Evolutionary conservation across 2,797 vertebrate species (phyloP).

Genomic region (Sebastes kiyomatsui): DNA sequence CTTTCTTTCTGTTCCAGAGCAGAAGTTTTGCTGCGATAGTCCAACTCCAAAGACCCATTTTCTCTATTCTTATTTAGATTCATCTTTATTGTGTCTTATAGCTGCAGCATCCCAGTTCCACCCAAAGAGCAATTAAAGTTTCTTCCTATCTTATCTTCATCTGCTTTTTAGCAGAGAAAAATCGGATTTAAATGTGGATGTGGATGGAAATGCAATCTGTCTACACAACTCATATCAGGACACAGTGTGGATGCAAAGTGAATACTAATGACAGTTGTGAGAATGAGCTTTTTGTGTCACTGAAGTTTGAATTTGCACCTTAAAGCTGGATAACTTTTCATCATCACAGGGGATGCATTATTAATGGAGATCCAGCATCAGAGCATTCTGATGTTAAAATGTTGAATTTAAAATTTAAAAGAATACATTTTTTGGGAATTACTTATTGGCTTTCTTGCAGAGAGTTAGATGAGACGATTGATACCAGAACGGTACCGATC

Average conservation of each 20-base stretch:
- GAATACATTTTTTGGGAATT: neutral
- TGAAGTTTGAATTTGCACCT: neutral
- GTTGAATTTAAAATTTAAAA: neutral
- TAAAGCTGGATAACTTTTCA: neutral
- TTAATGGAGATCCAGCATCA: neutral
- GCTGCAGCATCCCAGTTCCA: neutral
- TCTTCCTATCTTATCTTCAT: constrained; percentile 34
- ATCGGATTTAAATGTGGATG: constrained; percentile 28
- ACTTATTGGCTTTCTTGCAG: neutral
- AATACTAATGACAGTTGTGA: constrained; percentile 34
- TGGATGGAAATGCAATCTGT: constrained; percentile 17
- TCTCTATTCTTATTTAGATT: neutral
- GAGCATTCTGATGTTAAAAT: neutral
- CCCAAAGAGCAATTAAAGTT: constrained; percentile 29
- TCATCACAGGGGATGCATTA: neutral
- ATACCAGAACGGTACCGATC: neutral
- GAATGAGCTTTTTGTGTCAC: neutral
- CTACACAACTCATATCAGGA: constrained; percentile 35
- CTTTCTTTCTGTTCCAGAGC: neutral
- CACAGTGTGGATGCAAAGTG: neutral
- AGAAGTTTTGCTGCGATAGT: neutral
- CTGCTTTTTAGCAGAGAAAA: constrained; percentile 26
- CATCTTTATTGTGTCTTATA: neutral
- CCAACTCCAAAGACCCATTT: constrained; percentile 11
- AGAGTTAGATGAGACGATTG: neutral